These are phyloP conservation scores for Oxytorus armatus DNA, from an alignment of 2,888 invertebrate genomes.

Conservation along the genomic window DNA sequence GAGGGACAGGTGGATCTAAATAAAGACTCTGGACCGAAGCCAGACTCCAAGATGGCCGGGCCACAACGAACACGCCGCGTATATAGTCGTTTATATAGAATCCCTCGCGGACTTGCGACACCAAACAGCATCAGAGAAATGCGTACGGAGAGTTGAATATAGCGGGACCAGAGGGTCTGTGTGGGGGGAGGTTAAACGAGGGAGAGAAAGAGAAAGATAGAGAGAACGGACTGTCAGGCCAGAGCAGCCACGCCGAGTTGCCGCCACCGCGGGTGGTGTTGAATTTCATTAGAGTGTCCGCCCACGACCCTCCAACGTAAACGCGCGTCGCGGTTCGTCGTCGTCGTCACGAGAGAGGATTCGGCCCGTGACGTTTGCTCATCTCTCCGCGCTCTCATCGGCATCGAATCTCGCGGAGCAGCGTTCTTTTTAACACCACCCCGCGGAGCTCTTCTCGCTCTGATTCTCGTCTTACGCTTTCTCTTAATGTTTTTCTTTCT, in stretches of 20 bases:
- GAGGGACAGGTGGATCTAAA: conserved; percentile 84
- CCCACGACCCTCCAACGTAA: conserved; percentile 61
- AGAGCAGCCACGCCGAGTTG: conserved; percentile 48
- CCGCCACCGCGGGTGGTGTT: conserved; percentile 67
- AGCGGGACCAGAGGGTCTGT: conserved; percentile 27
- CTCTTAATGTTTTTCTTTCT: not conserved
- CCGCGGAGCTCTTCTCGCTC: conserved; percentile 32
- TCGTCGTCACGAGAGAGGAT: conserved; percentile 57
- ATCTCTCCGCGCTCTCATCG: conserved; percentile 47
- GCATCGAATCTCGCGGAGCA: conserved; percentile 42
- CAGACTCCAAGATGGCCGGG: conserved; percentile 81
- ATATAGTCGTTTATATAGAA: conserved; percentile 62
- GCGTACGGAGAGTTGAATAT: conserved; percentile 46
- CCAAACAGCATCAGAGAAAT: conserved; percentile 55
- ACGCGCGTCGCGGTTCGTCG: conserved; percentile 10
- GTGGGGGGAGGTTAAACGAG: not conserved
- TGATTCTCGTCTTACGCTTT: conserved; percentile 48
- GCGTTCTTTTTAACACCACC: conserved; percentile 18
- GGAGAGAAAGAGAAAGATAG: conserved; percentile 34
- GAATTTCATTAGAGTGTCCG: conserved; percentile 67
- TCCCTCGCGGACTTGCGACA: conserved; percentile 70
- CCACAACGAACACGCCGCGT: conserved; percentile 45
- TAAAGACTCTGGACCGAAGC: conserved; percentile 84
- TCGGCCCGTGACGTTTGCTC: conserved; percentile 65
- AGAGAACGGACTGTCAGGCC: conserved; percentile 62